These are phyloP conservation scores for Microtus oregoni DNA, from an alignment of 2,113 vertebrate species.

Conservation along the genomic window DNA sequence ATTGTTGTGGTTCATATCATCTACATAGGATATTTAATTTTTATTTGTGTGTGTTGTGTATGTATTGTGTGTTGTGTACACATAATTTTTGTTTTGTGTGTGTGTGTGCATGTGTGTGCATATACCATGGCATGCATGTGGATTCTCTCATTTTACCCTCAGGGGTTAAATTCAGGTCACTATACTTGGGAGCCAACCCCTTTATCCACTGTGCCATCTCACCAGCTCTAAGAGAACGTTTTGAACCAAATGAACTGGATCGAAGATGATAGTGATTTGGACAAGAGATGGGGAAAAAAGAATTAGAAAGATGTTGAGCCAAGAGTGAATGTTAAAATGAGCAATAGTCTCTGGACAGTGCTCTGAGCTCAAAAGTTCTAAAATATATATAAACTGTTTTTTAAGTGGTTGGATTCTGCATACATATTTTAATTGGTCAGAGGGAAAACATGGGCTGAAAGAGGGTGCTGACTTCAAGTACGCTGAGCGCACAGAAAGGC, in stretches of 20 bases:
- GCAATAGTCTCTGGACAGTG: neutral
- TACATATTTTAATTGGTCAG: neutral
- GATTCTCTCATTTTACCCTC: neutral
- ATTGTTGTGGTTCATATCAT: neutral
- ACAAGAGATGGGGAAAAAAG: neutral
- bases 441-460: neutral
- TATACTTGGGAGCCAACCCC: neutral
- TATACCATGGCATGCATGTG: neutral
- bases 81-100: neutral
- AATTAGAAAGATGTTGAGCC: neutral
- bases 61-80: neutral
- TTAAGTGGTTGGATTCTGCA: neutral
- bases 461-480: neutral
- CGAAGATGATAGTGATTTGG: neutral
- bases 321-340: neutral
- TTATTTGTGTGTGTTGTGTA: neutral
- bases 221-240: neutral
- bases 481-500: neutral
- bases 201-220: neutral
- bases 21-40: constrained; percentile 12
- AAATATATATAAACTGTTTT: neutral
- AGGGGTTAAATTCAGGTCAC: neutral
- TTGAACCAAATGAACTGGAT: neutral
- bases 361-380: neutral
- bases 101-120: neutral